Evolutionary conservation across 2,888 invertebrate species (phyloP).

Genomic region (Ophion ventricosus): DNA sequence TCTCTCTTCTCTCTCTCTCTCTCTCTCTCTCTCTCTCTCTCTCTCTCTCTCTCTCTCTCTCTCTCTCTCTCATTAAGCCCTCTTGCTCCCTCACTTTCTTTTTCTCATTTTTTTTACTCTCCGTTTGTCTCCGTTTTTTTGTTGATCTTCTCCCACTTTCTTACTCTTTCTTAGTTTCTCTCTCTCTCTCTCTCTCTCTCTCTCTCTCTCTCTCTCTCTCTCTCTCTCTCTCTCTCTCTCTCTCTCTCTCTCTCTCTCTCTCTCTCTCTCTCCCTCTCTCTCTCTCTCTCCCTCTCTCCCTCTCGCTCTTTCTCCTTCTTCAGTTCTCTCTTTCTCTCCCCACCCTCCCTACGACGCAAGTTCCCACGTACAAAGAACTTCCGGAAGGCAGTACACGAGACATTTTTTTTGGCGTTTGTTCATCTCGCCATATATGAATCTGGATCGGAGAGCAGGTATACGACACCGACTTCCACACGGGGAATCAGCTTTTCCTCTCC

Average conservation of each 20-base stretch:
- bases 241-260: neutral
- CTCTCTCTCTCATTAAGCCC: constrained; percentile 17
- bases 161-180: neutral
- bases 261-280: constrained; percentile 3
- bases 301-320: constrained; percentile 17
- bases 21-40: constrained; percentile 2
- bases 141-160: neutral
- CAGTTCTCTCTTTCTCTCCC: constrained; percentile 1
- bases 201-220: constrained; percentile 9
- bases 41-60: constrained; percentile 20
- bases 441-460: constrained; percentile 70
- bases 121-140: neutral
- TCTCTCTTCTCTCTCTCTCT: constrained; percentile 15
- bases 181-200: neutral
- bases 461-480: constrained; percentile 55
- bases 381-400: constrained; percentile 68
- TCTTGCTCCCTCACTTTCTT: too few species aligned
- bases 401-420: constrained; percentile 31
- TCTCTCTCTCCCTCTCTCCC: neutral
- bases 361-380: constrained; percentile 69
- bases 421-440: constrained; percentile 28
- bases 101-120: neutral
- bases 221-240: constrained; percentile 16
- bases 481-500: constrained; percentile 56
- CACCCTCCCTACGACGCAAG: neutral